A percentile compares a stretch with the other conserved stretches of the same genome.
phyloP scores from a whole-genome alignment of 2,113 vertebrate genomes.

The Hemicordylus capensis region DNA sequence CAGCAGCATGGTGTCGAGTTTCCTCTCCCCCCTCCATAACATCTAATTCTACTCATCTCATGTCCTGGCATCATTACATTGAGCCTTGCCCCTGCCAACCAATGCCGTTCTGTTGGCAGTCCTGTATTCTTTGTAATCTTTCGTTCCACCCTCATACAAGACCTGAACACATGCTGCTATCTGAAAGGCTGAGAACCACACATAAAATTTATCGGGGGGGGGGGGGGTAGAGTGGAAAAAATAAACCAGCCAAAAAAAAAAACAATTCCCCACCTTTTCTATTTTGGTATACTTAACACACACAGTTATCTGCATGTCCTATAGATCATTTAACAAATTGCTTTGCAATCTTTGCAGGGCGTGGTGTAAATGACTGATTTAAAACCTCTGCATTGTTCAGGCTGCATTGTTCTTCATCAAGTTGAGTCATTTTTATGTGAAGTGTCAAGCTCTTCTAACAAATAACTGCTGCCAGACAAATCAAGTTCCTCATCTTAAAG shows the following conservation, averaged over 20 bases:
- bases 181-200: conserved; percentile 25
- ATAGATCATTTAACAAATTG: conserved; percentile 80
- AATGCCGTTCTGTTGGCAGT: not conserved
- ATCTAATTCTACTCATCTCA: not conserved
- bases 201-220: too few relatives aligned
- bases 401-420: conserved; percentile 86
- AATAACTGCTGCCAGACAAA: conserved; percentile 95
- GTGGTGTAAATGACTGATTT: conserved; percentile 82
- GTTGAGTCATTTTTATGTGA: conserved; percentile 89
- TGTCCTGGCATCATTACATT: not conserved
- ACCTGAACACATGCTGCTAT: conserved; percentile 12
- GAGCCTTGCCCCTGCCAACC: too few relatives aligned
- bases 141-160: not conserved
- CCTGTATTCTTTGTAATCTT: not conserved
- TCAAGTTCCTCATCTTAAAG: conserved; percentile 93
- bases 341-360: conserved; percentile 76
- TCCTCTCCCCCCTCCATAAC: not conserved
- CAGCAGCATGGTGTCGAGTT: too few relatives aligned
- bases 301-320: conserved; percentile 64
- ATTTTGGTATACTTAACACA: conserved; percentile 71
- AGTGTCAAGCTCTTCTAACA: conserved; percentile 91
- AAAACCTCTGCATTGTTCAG: conserved; percentile 84
- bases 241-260: not conserved
- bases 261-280: conserved; percentile 32
- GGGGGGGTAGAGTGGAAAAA: not conserved